Conservation (phyloP, 2,888 invertebrate species). For the Pyrgus malvae region DNA sequence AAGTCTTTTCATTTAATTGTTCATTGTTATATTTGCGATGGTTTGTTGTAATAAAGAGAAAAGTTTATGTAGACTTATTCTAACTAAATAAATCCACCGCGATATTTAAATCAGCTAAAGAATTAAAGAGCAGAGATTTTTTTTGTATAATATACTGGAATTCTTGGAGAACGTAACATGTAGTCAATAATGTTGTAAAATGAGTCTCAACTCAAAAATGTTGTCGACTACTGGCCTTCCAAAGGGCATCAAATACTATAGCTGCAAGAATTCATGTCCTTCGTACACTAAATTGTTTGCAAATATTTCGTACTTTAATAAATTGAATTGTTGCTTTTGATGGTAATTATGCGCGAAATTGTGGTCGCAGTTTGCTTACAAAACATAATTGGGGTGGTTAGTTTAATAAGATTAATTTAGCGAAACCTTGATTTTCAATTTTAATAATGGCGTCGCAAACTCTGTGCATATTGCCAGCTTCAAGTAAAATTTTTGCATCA, state of each 20-base stretch:
- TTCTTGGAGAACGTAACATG: neutral
- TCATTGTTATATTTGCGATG: too few species aligned
- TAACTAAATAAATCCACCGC: too few species aligned
- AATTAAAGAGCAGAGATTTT: too few species aligned
- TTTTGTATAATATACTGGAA: too few species aligned
- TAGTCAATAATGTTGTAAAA: neutral
- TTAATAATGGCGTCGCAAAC: too few species aligned
- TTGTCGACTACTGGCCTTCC: neutral
- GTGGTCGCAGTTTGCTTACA: conserved; percentile 17
- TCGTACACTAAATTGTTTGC: conserved; percentile 9
- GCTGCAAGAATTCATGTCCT: conserved; percentile 21
- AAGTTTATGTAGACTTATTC: too few species aligned
- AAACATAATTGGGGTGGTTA: conserved; percentile 15
- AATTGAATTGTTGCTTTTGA: conserved; percentile 21
- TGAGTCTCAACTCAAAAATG: conserved; percentile 1
- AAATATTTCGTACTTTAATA: conserved; percentile 17
- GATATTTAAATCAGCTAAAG: too few species aligned
- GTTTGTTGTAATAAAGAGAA: too few species aligned
- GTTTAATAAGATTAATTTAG: neutral
- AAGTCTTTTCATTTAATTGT: too few species aligned
- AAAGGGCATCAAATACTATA: conserved; percentile 2
- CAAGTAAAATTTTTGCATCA: too few species aligned
- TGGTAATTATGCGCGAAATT: conserved; percentile 10
- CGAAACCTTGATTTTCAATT: too few species aligned
- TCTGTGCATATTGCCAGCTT: too few species aligned